Conservation (phyloP, 2,888 invertebrate genomes). For the Euzetes globulus region DNA sequence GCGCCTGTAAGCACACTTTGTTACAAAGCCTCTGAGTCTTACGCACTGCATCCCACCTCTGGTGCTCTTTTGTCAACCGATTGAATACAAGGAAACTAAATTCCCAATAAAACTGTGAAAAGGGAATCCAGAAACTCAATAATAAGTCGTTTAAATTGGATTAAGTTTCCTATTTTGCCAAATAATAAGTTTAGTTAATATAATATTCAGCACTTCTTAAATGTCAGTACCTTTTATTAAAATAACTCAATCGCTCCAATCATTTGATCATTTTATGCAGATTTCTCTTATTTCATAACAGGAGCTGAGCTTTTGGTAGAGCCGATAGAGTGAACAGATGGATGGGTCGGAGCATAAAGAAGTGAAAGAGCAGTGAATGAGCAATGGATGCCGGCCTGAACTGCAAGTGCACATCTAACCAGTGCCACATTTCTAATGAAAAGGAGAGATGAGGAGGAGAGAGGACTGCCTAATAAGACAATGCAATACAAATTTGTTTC, state of each 20-base stretch:
- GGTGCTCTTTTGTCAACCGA: not conserved
- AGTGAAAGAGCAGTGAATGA: conserved; percentile 21
- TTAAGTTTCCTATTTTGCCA: conserved; percentile 18
- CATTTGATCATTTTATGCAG: conserved; percentile 14
- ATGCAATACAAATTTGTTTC: conserved; percentile 12
- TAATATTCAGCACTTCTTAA: not conserved
- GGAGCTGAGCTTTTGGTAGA: not conserved
- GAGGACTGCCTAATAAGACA: not conserved
- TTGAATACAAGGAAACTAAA: not conserved
- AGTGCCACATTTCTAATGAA: not conserved
- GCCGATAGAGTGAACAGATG: conserved; percentile 19
- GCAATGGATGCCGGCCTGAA: not conserved
- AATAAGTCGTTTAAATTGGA: not conserved
- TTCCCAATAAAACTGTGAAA: not conserved
- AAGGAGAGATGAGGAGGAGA: not conserved
- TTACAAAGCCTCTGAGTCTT: not conserved
- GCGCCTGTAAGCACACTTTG: not conserved
- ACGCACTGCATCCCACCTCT: not conserved
- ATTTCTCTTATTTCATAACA: conserved; percentile 12
- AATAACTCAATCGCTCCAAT: conserved; percentile 4
- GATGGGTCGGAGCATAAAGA: not conserved
- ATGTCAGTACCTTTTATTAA: not conserved
- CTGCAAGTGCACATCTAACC: not conserved
- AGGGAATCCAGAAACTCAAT: not conserved
- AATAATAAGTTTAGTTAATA: conserved; percentile 3